Conservation (phyloP, 2,888 invertebrate genomes). For the Spialia ferax region DNA sequence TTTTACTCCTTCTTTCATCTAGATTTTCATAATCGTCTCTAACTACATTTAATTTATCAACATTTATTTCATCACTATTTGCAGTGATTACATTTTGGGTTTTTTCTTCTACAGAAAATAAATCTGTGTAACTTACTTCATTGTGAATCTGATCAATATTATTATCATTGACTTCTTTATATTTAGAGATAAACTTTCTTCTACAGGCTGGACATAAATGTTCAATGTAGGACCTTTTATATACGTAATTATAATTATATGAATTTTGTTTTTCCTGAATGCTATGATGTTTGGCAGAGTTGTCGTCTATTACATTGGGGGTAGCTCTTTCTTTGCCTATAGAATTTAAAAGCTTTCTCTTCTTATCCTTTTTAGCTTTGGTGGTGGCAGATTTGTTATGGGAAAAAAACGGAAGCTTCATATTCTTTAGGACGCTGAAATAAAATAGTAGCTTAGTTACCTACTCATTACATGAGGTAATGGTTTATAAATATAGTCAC, state of each 20-base stretch:
- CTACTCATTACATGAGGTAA: no score
- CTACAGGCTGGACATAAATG: conserved; percentile 25
- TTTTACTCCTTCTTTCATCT: conserved; percentile 37
- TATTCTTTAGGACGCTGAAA: conserved; percentile 29
- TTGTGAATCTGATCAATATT: not conserved
- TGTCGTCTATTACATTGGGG: not conserved
- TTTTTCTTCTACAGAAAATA: not conserved
- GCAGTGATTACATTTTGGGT: not conserved
- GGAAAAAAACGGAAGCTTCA: conserved; percentile 39
- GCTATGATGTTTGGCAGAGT: not conserved
- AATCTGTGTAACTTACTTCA: not conserved
- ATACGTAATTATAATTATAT: not conserved
- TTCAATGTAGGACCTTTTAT: conserved; percentile 29
- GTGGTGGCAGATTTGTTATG: conserved; percentile 22
- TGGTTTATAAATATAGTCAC: no score
- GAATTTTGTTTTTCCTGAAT: not conserved
- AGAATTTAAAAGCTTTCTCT: conserved; percentile 6
- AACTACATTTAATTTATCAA: not conserved
- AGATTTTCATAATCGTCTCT: conserved; percentile 5
- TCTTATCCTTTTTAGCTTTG: conserved; percentile 13
- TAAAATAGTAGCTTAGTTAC: not conserved
- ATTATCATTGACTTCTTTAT: not conserved
- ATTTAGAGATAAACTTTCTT: conserved; percentile 19
- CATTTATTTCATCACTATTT: not conserved
- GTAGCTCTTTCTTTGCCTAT: not conserved